phyloP scores from a whole-genome alignment of 2,797 vertebrate genomes.

The Cyprinodon diabolis region DNA sequence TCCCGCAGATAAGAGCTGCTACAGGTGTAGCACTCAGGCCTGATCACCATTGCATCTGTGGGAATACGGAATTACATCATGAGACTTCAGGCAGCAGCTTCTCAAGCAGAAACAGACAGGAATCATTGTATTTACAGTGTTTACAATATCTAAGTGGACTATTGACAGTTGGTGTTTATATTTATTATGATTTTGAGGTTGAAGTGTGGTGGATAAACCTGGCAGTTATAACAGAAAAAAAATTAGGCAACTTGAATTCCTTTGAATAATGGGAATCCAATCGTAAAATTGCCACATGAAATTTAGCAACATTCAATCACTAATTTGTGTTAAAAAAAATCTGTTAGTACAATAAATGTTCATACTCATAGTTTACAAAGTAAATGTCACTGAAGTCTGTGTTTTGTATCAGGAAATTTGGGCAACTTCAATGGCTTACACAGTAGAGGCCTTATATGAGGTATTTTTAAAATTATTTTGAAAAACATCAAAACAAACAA shows the following conservation, averaged over 20 bases:
- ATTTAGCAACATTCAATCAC: neutral
- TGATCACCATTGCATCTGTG: too few species aligned
- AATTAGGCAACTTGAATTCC: too few species aligned
- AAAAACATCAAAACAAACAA: slow-evolving; percentile 20
- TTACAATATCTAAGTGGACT: too few species aligned
- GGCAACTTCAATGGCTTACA: slow-evolving; percentile 28
- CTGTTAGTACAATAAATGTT: neutral
- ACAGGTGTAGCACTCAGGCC: too few species aligned
- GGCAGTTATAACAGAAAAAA: neutral
- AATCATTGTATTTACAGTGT: too few species aligned
- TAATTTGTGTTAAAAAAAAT: neutral
- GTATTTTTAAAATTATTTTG: slow-evolving; percentile 24
- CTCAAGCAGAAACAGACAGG: too few species aligned
- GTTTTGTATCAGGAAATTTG: slow-evolving; percentile 33
- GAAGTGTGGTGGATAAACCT: neutral
- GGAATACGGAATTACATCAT: too few species aligned
- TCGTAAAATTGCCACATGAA: too few species aligned
- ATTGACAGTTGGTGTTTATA: too few species aligned
- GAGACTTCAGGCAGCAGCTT: too few species aligned
- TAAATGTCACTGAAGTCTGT: slow-evolving; percentile 1
- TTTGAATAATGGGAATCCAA: too few species aligned
- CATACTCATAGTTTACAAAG: neutral
- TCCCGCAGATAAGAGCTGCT: too few species aligned
- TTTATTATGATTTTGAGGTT: neutral
- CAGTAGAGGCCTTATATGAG: slow-evolving; percentile 45